Conservation (phyloP, 2,888 invertebrate species). For the Falcaria lacertinaria region DNA sequence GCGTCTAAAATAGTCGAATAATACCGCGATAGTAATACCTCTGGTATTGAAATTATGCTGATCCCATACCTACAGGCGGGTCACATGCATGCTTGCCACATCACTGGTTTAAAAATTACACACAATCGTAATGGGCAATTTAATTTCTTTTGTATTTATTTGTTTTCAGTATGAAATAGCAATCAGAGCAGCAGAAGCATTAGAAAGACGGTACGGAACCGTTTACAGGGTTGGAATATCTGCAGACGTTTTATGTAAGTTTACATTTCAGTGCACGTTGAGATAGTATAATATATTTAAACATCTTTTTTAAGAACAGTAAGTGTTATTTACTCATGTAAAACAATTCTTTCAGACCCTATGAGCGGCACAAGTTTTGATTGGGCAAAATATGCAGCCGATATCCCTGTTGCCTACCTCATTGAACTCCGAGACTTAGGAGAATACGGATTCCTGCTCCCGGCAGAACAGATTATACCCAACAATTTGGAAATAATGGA, state of each 20-base stretch:
- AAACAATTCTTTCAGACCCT: constrained; percentile 45
- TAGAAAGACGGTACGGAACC: constrained; percentile 43
- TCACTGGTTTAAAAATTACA: no score
- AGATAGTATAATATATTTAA: no score
- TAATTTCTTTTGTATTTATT: no score
- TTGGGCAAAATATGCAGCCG: constrained; percentile 76
- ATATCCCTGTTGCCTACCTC: constrained; percentile 76
- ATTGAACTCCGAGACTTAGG: constrained; percentile 82
- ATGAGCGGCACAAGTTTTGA: constrained; percentile 78
- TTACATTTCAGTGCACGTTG: neutral
- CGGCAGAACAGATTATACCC: constrained; percentile 70
- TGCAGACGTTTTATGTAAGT: constrained; percentile 67
- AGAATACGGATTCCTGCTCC: constrained; percentile 78
- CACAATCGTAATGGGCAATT: no score
- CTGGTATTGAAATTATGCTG: no score
- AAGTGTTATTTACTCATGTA: neutral
- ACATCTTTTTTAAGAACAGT: neutral
- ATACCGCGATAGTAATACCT: no score
- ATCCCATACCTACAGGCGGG: no score
- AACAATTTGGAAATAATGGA: constrained; percentile 82
- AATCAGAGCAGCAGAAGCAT: constrained; percentile 41
- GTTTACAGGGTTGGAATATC: constrained; percentile 57
- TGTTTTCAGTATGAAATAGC: constrained; percentile 59
- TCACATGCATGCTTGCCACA: no score
- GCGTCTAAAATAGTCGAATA: no score